Base-by-base conservation (phyloP, 1,140 invertebrate species). In the Euborellia annulipes region DNA sequence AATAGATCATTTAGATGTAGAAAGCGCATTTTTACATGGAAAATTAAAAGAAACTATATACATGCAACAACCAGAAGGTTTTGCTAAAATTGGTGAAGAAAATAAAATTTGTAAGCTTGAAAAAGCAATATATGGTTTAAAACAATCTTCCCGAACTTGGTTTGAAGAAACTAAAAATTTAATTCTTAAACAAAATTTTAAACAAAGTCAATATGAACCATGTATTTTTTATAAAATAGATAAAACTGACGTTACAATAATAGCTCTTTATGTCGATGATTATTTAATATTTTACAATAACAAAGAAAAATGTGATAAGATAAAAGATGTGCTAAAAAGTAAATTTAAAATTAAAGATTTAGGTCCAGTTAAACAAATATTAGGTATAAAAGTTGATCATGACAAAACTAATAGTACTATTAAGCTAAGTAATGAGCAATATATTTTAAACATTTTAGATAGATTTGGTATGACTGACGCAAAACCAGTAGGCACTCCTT, bases 1-100 rank as follows among this genome's bases (percentile, higher is more conserved):
- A 34, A 46, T 60, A 19, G 36, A 54, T 39, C 53, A 60, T 43
- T 47, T 61, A 41, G 62, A 63, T 48, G 51, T 65, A 13, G 55
- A 54, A 37, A 64, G 60, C 41, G 63, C 63, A 3, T 65, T 62
- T 57, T 48, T 64, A 4, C 52, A 66, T 50, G 61, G 57, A 21
- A 50, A 58, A 3, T 43, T 67, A 14, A 50, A 61, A 21, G 55
- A 60, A 53, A 53, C 61, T 7, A 50, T 64, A 37, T 63, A 58
- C 37, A 62, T 67, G 60, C 40, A 50, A 20, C 52, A 55, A 50
- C 62, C 60, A 46, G 57, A 57, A 50, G 50, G 48, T 11, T 65
- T 57, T 53, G 50, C 53, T 47, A 57, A 51, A 43, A 37, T 22
- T 11, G 42, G 44, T 16, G 36, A 48, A 17, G 40, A 47, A 20